These are phyloP conservation scores for Tretioscincus oriximinensis DNA, from an alignment of 2,113 vertebrate species.

Conservation along the genomic window DNA sequence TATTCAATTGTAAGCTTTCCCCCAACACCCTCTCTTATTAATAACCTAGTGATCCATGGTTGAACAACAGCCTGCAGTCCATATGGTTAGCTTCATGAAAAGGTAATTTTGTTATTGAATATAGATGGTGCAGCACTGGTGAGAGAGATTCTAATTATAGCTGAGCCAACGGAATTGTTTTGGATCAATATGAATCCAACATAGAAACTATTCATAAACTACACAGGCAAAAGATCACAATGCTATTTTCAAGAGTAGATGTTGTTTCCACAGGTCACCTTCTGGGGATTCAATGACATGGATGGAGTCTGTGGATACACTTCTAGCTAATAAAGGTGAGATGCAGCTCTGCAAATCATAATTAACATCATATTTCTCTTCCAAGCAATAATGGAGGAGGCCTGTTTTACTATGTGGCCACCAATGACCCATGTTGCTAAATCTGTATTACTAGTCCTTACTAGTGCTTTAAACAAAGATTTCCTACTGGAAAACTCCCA, in stretches of 20 bases:
- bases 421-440: too few species aligned
- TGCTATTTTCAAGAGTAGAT: constrained; percentile 93
- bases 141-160: neutral
- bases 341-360: too few species aligned
- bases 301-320: constrained; percentile 88
- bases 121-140: neutral
- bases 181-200: neutral
- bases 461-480: too few species aligned
- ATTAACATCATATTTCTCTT: too few species aligned
- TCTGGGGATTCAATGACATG: constrained; percentile 77
- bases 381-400: too few species aligned
- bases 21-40: neutral
- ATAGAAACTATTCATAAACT: constrained; percentile 28
- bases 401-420: too few species aligned
- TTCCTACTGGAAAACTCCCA: too few species aligned
- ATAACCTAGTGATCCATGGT: constrained; percentile 4
- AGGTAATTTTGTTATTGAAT: neutral
- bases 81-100: neutral
- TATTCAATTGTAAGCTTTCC: constrained; percentile 13
- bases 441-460: too few species aligned
- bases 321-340: constrained; percentile 91
- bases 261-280: constrained; percentile 88
- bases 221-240: constrained; percentile 77
- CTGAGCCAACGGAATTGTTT: neutral
- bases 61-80: neutral